These are phyloP conservation scores for Tolypeutes matacus DNA, from an alignment of 2,797 vertebrate species.

Conservation along the genomic window DNA sequence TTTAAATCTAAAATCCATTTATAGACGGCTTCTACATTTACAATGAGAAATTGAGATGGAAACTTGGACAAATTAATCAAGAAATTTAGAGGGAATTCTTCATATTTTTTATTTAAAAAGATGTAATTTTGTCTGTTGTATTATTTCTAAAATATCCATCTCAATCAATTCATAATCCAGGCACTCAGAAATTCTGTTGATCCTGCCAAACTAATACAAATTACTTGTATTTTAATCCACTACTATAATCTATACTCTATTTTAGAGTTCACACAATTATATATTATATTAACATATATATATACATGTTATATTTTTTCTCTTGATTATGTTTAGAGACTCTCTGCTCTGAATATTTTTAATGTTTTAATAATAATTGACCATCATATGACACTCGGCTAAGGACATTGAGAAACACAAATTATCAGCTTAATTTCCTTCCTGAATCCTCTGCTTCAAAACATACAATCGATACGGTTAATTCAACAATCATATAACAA, in stretches of 20 bases:
- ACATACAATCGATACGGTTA: not conserved
- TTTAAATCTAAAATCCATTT: not conserved
- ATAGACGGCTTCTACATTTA: not conserved
- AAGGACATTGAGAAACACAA: not conserved
- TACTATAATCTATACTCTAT: not conserved
- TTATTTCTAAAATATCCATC: not conserved
- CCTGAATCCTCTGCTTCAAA: not conserved
- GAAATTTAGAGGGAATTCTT: not conserved
- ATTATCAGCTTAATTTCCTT: not conserved
- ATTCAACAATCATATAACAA: not conserved
- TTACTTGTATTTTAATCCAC: not conserved
- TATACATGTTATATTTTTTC: not conserved
- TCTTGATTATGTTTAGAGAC: not conserved
- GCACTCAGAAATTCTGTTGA: not conserved
- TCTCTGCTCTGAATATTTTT: not conserved
- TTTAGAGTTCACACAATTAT: not conserved
- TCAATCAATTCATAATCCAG: not conserved
- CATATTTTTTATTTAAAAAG: not conserved
- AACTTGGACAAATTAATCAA: not conserved
- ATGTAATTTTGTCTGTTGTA: not conserved
- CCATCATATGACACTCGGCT: not conserved
- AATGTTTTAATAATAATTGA: not conserved
- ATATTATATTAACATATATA: fast-evolving
- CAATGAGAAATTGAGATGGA: not conserved
- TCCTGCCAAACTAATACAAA: not conserved